A percentile compares a stretch with the other conserved stretches of the same genome.
Evolutionary conservation across 2,888 invertebrate species (phyloP).

Genomic region (Saturnia pavonia): DNA sequence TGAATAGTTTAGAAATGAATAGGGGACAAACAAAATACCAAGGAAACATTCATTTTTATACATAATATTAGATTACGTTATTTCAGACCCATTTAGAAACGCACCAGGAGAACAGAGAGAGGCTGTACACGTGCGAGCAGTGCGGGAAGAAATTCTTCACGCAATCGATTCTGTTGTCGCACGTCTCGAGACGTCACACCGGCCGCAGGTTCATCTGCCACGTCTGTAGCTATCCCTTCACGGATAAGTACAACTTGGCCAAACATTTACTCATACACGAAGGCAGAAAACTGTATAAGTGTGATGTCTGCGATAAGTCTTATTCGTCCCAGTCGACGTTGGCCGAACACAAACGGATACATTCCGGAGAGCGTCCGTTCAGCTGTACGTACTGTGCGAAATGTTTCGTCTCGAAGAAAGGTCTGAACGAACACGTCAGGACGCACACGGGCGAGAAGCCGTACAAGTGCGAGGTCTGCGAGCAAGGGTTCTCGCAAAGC

Average conservation of each 20-base stretch:
- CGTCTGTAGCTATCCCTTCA: slow-evolving; percentile 65
- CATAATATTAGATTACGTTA: too few relatives aligned
- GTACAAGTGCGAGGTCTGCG: slow-evolving; percentile 64
- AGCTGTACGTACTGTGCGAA: slow-evolving; percentile 61
- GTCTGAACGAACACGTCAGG: slow-evolving; percentile 63
- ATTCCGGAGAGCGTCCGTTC: slow-evolving; percentile 69
- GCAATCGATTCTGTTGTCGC: slow-evolving; percentile 54
- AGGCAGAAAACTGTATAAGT: slow-evolving; percentile 63
- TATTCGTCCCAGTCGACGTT: slow-evolving; percentile 56
- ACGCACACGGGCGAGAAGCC: slow-evolving; percentile 74
- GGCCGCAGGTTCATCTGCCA: slow-evolving; percentile 67
- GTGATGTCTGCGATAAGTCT: slow-evolving; percentile 67
- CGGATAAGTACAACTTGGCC: slow-evolving; percentile 65
- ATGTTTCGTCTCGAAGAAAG: slow-evolving; percentile 62
- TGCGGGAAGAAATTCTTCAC: slow-evolving; percentile 73
- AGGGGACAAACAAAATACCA: too few relatives aligned
- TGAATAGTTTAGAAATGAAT: too few relatives aligned
- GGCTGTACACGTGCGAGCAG: slow-evolving; percentile 64
- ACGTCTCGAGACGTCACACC: slow-evolving; percentile 58
- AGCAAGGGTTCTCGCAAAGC: slow-evolving; percentile 68
- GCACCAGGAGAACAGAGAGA: slow-evolving; percentile 64
- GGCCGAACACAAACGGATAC: slow-evolving; percentile 68
- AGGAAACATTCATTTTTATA: too few relatives aligned
- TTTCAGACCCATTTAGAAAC: slow-evolving; percentile 67
- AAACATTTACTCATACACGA: slow-evolving; percentile 69